These are phyloP conservation scores for Gobio gobio DNA, from an alignment of 2,113 vertebrate genomes.

Conservation along the genomic window DNA sequence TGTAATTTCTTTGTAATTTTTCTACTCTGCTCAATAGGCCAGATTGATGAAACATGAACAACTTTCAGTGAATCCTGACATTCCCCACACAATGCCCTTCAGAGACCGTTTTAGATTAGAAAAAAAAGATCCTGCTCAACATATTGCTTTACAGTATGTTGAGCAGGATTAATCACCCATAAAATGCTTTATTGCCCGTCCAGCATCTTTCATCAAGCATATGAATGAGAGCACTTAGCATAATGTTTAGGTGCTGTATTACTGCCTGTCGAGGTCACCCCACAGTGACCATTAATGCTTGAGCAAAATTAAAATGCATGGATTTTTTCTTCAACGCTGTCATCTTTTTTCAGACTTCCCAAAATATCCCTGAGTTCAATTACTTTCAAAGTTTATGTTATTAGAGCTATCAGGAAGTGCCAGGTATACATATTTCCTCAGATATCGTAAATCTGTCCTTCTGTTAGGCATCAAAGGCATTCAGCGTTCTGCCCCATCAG, in stretches of 20 bases:
- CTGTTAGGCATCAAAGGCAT: constrained; percentile 52
- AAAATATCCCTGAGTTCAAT: constrained; percentile 69
- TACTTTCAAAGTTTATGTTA: constrained; percentile 72
- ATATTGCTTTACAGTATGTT: constrained; percentile 71
- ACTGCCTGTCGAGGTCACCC: constrained; percentile 68
- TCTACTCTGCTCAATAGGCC: background rate
- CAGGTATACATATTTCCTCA: constrained; percentile 54
- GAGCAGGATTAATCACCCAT: constrained; percentile 70
- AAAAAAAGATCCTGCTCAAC: constrained; percentile 49
- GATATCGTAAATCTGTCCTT: constrained; percentile 67
- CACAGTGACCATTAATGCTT: constrained; percentile 67
- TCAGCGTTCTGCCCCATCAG: constrained; percentile 50
- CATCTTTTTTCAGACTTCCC: constrained; percentile 48
- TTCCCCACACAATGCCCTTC: constrained; percentile 55
- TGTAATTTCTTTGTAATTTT: background rate
- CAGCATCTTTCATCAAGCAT: constrained; percentile 63
- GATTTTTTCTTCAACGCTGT: constrained; percentile 45
- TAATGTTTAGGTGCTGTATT: constrained; percentile 71
- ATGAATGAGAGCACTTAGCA: constrained; percentile 67
- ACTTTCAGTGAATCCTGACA: constrained; percentile 49
- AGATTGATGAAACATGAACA: constrained; percentile 47
- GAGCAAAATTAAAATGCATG: constrained; percentile 69
- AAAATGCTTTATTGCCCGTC: constrained; percentile 68
- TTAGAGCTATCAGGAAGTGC: constrained; percentile 66
- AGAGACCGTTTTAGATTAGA: constrained; percentile 51